Evolutionary conservation across 2,113 vertebrate genomes (phyloP).

Genomic region (Pachycephala philippinensis): DNA sequence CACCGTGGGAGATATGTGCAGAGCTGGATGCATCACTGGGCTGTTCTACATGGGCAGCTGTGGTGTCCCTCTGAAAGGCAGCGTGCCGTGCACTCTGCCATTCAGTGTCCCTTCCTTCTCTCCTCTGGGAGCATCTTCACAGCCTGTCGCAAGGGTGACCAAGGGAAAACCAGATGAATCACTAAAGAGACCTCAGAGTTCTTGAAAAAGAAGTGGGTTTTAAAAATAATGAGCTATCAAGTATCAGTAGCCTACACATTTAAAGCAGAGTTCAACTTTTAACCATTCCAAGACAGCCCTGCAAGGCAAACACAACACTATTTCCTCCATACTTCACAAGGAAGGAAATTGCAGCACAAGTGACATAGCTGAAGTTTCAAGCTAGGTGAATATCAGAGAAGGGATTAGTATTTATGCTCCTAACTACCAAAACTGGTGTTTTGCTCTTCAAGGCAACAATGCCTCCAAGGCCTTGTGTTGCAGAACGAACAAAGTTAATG

Average conservation of each 20-base stretch:
- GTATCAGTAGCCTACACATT: background rate
- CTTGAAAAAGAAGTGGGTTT: background rate
- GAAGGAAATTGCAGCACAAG: background rate
- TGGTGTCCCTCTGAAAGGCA: background rate
- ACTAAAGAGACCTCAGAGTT: background rate
- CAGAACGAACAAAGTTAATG: constrained; percentile 38
- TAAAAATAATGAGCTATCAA: background rate
- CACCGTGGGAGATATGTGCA: accelerated
- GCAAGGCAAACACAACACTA: background rate
- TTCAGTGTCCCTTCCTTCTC: background rate
- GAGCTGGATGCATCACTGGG: background rate
- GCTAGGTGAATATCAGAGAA: background rate
- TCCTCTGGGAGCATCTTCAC: background rate
- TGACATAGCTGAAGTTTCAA: background rate
- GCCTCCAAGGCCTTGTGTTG: constrained; percentile 17
- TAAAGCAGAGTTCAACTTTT: background rate
- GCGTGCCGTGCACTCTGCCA: background rate
- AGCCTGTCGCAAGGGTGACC: background rate
- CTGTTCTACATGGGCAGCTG: background rate
- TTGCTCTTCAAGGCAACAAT: constrained; percentile 10
- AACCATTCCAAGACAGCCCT: background rate
- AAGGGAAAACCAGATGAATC: background rate
- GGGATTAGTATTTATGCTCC: background rate
- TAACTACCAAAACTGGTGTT: background rate
- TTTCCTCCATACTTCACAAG: background rate